Base-by-base conservation (phyloP, 2,113 vertebrate genomes). In the Podarcis raffonei region DNA sequence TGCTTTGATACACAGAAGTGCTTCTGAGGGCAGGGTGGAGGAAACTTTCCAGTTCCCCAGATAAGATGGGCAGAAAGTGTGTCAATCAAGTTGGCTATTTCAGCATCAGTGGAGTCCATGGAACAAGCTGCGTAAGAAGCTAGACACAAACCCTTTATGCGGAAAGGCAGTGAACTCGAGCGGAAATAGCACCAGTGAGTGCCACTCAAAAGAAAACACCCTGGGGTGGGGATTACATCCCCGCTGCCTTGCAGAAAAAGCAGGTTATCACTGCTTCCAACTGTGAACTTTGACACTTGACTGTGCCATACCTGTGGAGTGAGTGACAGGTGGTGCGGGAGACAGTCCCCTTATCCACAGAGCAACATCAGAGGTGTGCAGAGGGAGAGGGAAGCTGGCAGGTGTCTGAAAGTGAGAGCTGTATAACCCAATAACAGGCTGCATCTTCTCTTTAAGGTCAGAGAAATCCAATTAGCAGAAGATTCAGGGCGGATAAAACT, bases 211-310 rank as follows among this genome's bases (percentile, higher is more conserved):
- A 77, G 57, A 22, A n/a, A 42, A 18, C 59, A 66, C 74, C 84
- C 84, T 66, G 53, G 71, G 71, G 71, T 75, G 83, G 48, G 20
- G 11, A 59, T 37, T 8, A 18, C 35, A 42, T 86, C 84, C 57
- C 84, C 4, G 74, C 59, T 27, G 59, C 57, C 32, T n/a, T 12
- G 35, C 74, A 42, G 35, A 65, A 16, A 86, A 78, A 86, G 84
- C 57, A 66, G 74, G 84, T n/a, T 86, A 76, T 86, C 59, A 4
- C 25, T 22, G 74, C 75, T 57, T 66, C 74, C 22, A 37, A 42
- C 84, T 86, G 74, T 86, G 84, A 42, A 86, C 84, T 77, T 77
- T 86, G 84, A 86, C 59, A 11, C 74, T 65, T 66, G 74, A 6
- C 57, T 65, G 74, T 66, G 74, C 57, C 59, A 39, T 77, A 86